A percentile compares a stretch with the other conserved stretches of the same genome.
phyloP scores from a whole-genome alignment of 2,888 invertebrate genomes.

The Folsomia manolachei region DNA sequence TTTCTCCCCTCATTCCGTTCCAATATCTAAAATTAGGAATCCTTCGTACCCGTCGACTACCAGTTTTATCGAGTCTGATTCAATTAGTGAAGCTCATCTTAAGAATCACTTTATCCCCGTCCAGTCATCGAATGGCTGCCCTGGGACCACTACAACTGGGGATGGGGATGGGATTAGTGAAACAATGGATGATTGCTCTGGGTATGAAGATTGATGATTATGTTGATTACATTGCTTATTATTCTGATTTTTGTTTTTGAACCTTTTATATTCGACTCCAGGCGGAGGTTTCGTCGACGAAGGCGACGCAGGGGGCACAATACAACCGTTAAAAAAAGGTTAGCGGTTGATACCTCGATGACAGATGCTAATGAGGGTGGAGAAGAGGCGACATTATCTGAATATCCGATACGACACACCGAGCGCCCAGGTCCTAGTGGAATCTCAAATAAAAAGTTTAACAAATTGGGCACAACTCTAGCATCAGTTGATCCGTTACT shows the following conservation, averaged over 20 bases:
- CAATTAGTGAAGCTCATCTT: not conserved
- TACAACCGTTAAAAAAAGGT: not conserved
- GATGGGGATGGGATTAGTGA: not conserved
- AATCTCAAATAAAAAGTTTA: not conserved
- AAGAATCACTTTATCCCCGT: not conserved
- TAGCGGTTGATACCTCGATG: not conserved
- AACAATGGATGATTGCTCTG: not conserved
- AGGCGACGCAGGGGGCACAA: constrained; percentile 1
- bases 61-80: not conserved
- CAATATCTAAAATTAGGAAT: not conserved
- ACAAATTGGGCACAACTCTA: not conserved
- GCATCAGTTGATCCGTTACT: not conserved
- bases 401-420: not conserved
- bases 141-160: not conserved
- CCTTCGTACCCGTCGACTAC: not conserved
- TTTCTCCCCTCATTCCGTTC: not conserved
- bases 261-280: not conserved
- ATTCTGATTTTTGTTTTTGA: too few species aligned
- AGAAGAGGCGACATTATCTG: not conserved
- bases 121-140: not conserved
- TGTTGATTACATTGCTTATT: too few species aligned
- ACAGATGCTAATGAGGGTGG: not conserved
- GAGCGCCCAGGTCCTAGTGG: not conserved
- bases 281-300: not conserved
- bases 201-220: not conserved